Base-by-base conservation (phyloP, 2,797 vertebrate species). In the Lepus oiostolus region DNA sequence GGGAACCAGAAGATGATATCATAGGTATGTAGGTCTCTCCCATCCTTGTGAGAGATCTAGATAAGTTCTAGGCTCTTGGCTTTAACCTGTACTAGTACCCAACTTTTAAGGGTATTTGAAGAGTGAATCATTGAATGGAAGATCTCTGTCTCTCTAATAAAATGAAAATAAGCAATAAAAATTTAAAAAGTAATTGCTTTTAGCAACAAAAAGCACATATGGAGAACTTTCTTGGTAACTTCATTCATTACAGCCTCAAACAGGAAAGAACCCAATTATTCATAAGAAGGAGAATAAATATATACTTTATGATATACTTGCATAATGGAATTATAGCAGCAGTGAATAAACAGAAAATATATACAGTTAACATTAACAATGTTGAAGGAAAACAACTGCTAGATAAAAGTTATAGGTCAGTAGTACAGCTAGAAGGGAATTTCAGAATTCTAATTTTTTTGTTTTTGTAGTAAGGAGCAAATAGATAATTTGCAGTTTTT, bases 241-340 rank as follows among this genome's bases (percentile, higher is more conserved):
- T 77, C 67, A 50, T 85, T 81, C 72, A 83, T 84, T 58, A 54
- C 28, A 52, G 0, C 4, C 47, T 21, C 32, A 65, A 88, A 32
- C 13, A 80, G 32, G 12, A 90, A 84, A 71, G 28, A 75, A 80
- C 8, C 1, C 14, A 60, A 35, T 89, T 91, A 90, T 26, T 19
- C 7, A 47, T 47, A 86, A 81, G 58, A 6, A 94, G 26, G 14
- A 85, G 30, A 75, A 75, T 88, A 86, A 60, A 81, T 54, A 62
- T 58, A 85, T 90, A 85, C 9, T 14, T 67, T 90, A 8, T 62
- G 24, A 1, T 72, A 62, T 85, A 32, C 77, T 95, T 96, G 75
- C 76, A 5, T 32, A 84, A 19, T 65, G 5, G 12, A 84, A 71
- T 38, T 80, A 90, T 85, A 74, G 19, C 16, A 84, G 4, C 9